Conservation (phyloP, 2,797 vertebrate genomes). For the Decapterus maruadsi region DNA sequence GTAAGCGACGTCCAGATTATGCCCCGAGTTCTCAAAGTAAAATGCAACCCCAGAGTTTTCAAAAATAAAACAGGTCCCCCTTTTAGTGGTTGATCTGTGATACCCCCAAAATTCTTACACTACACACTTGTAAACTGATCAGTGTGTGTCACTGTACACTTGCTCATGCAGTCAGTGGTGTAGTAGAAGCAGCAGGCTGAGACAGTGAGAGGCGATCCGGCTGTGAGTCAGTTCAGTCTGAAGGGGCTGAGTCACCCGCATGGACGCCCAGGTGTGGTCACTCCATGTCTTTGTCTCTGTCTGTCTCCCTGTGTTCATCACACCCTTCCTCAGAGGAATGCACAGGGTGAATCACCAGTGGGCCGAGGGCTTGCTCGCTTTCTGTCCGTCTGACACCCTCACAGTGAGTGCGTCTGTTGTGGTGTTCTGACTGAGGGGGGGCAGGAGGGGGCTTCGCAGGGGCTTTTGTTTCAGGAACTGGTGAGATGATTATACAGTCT, state of each 20-base stretch:
- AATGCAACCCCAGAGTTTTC: no score
- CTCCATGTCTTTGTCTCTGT: conserved; percentile 20
- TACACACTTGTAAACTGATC: no score
- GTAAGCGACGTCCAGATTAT: no score
- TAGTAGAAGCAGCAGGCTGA: conserved; percentile 2
- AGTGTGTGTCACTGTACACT: no score
- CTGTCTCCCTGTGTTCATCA: conserved; percentile 27
- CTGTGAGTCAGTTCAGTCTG: conserved; percentile 71
- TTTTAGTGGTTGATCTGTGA: no score
- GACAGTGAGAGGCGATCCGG: conserved; percentile 49
- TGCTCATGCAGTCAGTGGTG: no score
- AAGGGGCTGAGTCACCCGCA: conserved; percentile 67
- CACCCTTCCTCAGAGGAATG: conserved; percentile 45
- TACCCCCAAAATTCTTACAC: no score
- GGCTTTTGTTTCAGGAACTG: conserved; percentile 10
- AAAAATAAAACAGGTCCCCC: no score
- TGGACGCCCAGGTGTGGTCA: conserved; percentile 72
- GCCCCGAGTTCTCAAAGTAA: no score
- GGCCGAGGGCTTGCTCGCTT: conserved; percentile 34
- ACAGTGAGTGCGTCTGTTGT: conserved; percentile 35
- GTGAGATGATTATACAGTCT: conserved; percentile 38
- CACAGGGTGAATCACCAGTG: conserved; percentile 64
- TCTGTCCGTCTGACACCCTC: conserved; percentile 25
- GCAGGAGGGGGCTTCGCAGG: neutral
- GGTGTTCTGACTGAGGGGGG: conserved; percentile 23